These are phyloP conservation scores for Aphaenogaster ashmeadi DNA, from an alignment of 1,140 invertebrate genomes.

Conservation along the genomic window DNA sequence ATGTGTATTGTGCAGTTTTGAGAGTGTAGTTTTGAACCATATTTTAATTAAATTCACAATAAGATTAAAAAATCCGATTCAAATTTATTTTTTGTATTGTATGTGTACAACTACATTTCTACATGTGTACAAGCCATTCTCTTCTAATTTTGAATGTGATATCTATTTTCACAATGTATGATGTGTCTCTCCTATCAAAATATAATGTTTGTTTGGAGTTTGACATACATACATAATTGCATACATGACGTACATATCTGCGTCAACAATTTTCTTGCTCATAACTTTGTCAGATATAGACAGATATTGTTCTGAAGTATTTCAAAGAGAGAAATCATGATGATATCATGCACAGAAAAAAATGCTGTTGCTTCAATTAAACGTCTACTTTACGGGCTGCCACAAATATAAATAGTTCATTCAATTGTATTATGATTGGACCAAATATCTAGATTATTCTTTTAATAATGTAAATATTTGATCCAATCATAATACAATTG, in stretches of 20 bases:
- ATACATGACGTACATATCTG: not conserved
- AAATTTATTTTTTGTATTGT: not conserved
- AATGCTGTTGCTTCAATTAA: too few relatives aligned
- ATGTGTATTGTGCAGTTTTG: not conserved
- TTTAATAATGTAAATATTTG: too few relatives aligned
- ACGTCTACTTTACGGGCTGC: too few relatives aligned
- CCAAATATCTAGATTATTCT: too few relatives aligned
- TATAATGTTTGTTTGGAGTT: not conserved
- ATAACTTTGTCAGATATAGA: not conserved
- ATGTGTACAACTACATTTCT: not conserved
- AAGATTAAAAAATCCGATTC: not conserved
- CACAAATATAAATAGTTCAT: too few relatives aligned
- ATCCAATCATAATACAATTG: too few relatives aligned
- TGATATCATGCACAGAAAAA: not conserved
- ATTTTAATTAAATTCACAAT: constrained; percentile 14
- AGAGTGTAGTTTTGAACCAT: not conserved
- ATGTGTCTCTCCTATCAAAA: not conserved
- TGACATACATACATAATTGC: not conserved
- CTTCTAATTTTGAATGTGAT: not conserved
- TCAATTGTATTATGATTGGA: too few relatives aligned
- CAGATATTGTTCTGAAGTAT: constrained; percentile 12
- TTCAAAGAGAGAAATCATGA: not conserved
- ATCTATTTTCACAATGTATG: not conserved
- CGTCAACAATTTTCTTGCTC: not conserved
- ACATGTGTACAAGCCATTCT: not conserved